Evolutionary conservation across 2,888 invertebrate genomes (phyloP).

Genomic region (Acronicta aceris): DNA sequence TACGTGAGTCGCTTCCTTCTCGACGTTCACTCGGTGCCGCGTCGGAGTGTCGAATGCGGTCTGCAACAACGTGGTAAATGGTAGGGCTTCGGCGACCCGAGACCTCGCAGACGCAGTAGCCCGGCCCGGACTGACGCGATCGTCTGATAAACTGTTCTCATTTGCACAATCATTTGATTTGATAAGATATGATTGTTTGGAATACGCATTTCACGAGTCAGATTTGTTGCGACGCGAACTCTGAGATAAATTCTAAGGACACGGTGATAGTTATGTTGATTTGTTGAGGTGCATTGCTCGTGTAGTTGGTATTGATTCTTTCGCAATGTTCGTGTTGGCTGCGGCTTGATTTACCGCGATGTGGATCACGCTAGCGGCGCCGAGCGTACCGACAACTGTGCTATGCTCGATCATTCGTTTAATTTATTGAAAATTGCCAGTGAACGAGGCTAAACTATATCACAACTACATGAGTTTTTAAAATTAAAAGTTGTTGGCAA

Average conservation of each 20-base stretch:
- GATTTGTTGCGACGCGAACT: constrained; percentile 83
- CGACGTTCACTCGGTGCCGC: constrained; percentile 86
- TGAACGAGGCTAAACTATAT: constrained; percentile 50
- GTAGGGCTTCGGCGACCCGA: constrained; percentile 70
- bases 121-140: constrained; percentile 69
- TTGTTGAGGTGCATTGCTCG: constrained; percentile 38
- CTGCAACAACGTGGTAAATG: constrained; percentile 76
- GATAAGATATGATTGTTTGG: constrained; percentile 84
- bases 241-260: constrained; percentile 66
- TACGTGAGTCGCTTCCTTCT: constrained; percentile 81
- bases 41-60: constrained; percentile 81
- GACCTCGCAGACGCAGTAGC: constrained; percentile 75
- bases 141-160: constrained; percentile 81
- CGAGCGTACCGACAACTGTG: constrained; percentile 45
- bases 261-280: constrained; percentile 45
- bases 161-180: constrained; percentile 84
- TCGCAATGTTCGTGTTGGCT: constrained; percentile 57
- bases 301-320: constrained; percentile 52
- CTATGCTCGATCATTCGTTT: constrained; percentile 62
- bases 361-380: constrained; percentile 44
- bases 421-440: constrained; percentile 59
- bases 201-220: constrained; percentile 79
- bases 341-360: constrained; percentile 55
- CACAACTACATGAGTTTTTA: constrained; percentile 24
- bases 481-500: constrained; percentile 21